A percentile compares a stretch with the other conserved stretches of the same genome.
phyloP scores from a whole-genome alignment of 2,113 vertebrate genomes.

The Bolborhynchus lineola region DNA sequence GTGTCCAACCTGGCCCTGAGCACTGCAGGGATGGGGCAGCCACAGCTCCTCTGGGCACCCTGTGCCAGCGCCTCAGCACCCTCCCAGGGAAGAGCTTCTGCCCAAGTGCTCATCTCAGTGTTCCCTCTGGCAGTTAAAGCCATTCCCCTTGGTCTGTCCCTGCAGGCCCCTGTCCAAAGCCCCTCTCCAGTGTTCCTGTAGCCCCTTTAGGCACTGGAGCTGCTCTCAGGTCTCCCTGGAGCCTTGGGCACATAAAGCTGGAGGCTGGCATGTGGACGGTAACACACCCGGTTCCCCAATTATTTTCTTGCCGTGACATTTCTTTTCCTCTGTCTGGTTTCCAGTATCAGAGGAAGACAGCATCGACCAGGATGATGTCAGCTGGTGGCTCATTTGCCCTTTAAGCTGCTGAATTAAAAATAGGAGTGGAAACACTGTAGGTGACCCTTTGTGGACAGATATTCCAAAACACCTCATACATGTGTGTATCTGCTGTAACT shows the following conservation, averaged over 20 bases:
- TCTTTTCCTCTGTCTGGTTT: not conserved
- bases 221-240: not conserved
- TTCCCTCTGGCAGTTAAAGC: no score
- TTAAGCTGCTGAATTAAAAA: not conserved
- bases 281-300: accelerated
- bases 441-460: not conserved
- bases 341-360: not conserved
- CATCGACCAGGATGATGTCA: accelerated
- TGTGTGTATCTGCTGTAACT: not conserved
- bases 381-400: not conserved
- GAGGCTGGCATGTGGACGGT: not conserved
- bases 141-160: not conserved
- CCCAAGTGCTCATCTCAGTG: no score
- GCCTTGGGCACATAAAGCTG: accelerated
- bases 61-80: no score
- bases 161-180: not conserved
- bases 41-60: no score
- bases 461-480: not conserved
- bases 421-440: not conserved
- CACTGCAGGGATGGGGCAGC: no score
- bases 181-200: not conserved
- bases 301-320: not conserved
- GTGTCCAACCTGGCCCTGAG: no score
- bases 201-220: not conserved
- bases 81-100: no score